Base-by-base conservation (phyloP, 2,888 invertebrate genomes). In the Perizoma affinitatum region DNA sequence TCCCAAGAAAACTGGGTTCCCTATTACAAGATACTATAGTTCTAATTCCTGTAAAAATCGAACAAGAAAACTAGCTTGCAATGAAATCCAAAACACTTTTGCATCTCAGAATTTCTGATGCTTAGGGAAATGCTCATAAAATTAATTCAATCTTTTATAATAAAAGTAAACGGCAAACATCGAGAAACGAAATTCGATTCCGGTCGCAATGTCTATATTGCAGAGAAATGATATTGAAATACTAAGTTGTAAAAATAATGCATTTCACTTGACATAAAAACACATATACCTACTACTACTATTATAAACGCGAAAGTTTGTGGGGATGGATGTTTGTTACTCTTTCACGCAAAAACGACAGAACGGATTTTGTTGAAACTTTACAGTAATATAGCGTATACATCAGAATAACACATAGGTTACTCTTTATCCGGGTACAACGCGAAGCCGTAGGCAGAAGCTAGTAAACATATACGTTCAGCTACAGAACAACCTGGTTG, bases 401-500 rank as follows among this genome's bases (percentile, higher is more conserved):
- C n/a, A n/a, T n/a, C n/a, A n/a, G n/a, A n/a, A n/a, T n/a, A n/a
- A n/a, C n/a, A n/a, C n/a, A n/a, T n/a, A n/a, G n/a, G n/a, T n/a
- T n/a, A n/a, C n/a, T n/a, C n/a, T n/a, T n/a, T n/a, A n/a, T n/a
- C n/a, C n/a, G n/a, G n/a, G n/a, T n/a, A n/a, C n/a, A n/a, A n/a
- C n/a, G n/a, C n/a, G n/a, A n/a, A n/a, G n/a, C n/a, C n/a, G n/a
- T n/a, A n/a, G n/a, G n/a, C n/a, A n/a, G n/a, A n/a, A n/a, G n/a
- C n/a, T n/a, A n/a, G n/a, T n/a, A n/a, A n/a, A n/a, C n/a, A n/a
- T n/a, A n/a, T n/a, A 79, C 0, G 42, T 54, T 5, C 66, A 78
- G 42, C 70, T 82, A 5, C 76, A 82, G 48, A 73, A 78, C 56
- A 58, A 65, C 34, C 69, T 80, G 6, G 64, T 79, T 5, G 59